Evolutionary conservation across 2,113 vertebrate species (phyloP), one percentile per base, ranked within the genome.

Genomic region (Montifringilla adamsi): DNA sequence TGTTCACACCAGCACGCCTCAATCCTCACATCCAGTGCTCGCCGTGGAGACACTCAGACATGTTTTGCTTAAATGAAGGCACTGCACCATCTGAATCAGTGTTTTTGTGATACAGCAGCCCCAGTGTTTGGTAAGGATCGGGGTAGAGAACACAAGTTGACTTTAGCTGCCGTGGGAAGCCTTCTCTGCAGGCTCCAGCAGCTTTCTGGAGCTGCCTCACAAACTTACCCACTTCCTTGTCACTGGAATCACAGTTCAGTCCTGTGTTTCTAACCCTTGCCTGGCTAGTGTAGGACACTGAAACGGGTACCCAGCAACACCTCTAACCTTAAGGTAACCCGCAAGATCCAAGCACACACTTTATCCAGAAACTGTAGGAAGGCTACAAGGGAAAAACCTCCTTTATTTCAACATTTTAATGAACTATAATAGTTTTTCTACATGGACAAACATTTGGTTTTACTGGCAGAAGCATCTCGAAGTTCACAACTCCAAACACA

Each of bases 401-500:
- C 52, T 95, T 90, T 95, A 89, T 80, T 93, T 92, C 35, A 92
- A 55, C 10, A 21, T 74, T 86, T 80, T 70, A 12, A 87, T 37
- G 35, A 75, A 92, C 92, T 62, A 31, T 1, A 83, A 3, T 46
- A 21, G 35, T 31, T 75, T 84, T 63, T 90, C 74, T 72, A 63
- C 35, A 19, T 6, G 17, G 89, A 46, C 12, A 89, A 69, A 59
- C 33, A 53, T 77, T 92, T 91, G 69, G 31, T 93, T 91, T 81
- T 89, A 75, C 50, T 76, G 58, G 68, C 74, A 93, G 73, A 93
- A 66, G 41, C 35, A 82, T 62, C 39, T 84, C 74, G 63, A 88
- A 78, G 68, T 62, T 92, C 56, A 52, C 17, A 64, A 69, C 35
- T 76, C 50, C 30, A 50, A 64, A 50, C 8, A 64, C 4, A 58